Evolutionary conservation across 2,113 vertebrate species (phyloP).

Genomic region (Irena cyanogastra): DNA sequence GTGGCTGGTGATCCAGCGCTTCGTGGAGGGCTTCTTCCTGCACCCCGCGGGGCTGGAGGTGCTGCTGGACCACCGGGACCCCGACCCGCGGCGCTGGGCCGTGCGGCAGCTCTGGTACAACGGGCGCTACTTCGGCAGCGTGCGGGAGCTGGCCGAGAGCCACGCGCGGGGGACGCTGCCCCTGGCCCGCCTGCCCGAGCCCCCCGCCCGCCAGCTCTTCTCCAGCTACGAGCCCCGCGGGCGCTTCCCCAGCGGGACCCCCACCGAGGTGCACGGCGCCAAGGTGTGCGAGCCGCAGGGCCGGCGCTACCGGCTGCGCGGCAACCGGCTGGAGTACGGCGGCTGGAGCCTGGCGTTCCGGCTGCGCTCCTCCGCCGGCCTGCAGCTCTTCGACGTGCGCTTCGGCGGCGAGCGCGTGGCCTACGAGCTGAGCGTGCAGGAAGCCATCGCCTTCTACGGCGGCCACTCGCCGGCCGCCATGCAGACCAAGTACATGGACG

Average conservation of each 20-base stretch:
- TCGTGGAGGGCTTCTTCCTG: slow-evolving; percentile 84
- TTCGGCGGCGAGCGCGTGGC: slow-evolving; percentile 83
- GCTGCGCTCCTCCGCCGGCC: slow-evolving; percentile 80
- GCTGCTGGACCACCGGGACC: slow-evolving; percentile 79
- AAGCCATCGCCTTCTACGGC: slow-evolving; percentile 85
- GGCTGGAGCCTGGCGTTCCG: slow-evolving; percentile 88
- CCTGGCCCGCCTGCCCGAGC: slow-evolving; percentile 51
- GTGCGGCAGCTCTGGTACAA: slow-evolving; percentile 87
- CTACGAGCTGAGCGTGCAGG: slow-evolving; percentile 89
- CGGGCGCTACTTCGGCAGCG: slow-evolving; percentile 76
- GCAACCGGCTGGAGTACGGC: slow-evolving; percentile 79
- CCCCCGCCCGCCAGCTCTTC: slow-evolving; percentile 24
- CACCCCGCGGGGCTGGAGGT: slow-evolving; percentile 88
- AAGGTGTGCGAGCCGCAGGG: slow-evolving; percentile 81
- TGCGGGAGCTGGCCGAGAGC: slow-evolving; percentile 73
- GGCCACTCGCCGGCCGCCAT: slow-evolving; percentile 85
- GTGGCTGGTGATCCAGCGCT: slow-evolving; percentile 86
- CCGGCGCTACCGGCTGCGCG: slow-evolving; percentile 72
- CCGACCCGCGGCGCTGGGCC: slow-evolving; percentile 73
- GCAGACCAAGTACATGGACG: slow-evolving; percentile 90
- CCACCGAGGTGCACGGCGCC: slow-evolving; percentile 64
- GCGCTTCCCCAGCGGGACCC: slow-evolving; percentile 47
- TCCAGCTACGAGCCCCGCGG: slow-evolving; percentile 83
- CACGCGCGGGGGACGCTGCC: slow-evolving; percentile 69
- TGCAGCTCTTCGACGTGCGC: slow-evolving; percentile 85